These are phyloP conservation scores for Empis livida DNA, from an alignment of 2,888 invertebrate genomes.

Conservation along the genomic window DNA sequence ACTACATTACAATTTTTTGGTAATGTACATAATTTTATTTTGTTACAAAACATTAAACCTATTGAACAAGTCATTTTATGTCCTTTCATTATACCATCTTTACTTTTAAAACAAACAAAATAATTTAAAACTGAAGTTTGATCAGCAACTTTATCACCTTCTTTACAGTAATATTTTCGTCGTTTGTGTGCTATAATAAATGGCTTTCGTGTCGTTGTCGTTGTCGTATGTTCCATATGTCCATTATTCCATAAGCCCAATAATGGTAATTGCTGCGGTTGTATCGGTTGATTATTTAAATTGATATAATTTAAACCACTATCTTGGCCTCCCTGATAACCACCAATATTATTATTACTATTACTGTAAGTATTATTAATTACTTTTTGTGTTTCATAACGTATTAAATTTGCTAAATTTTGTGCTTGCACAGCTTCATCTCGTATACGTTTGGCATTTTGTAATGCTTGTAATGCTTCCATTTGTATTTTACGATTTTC, in stretches of 20 bases:
- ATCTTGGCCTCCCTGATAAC: slow-evolving; percentile 14
- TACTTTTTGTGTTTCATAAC: slow-evolving; percentile 12
- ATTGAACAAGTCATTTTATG: slow-evolving; percentile 38
- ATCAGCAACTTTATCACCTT: slow-evolving; percentile 38
- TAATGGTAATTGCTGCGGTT: too few relatives aligned
- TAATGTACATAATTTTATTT: slow-evolving; percentile 35
- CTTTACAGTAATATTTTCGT: slow-evolving; percentile 33
- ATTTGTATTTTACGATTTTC: slow-evolving; percentile 27
- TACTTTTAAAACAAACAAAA: slow-evolving; percentile 37
- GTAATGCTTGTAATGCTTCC: slow-evolving; percentile 27
- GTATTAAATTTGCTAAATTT: slow-evolving; percentile 24
- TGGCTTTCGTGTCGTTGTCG: slow-evolving; percentile 6
- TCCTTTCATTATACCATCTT: slow-evolving; percentile 32
- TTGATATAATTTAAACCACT: not conserved
- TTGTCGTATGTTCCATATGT: slow-evolving; percentile 8
- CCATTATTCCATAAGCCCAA: not conserved
- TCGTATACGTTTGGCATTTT: slow-evolving; percentile 27
- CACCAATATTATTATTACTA: slow-evolving; percentile 9
- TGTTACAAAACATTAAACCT: slow-evolving; percentile 37
- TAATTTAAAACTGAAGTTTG: slow-evolving; percentile 36
- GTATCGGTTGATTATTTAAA: too few relatives aligned
- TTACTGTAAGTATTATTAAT: slow-evolving; percentile 9
- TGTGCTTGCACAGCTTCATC: slow-evolving; percentile 27
- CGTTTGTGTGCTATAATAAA: slow-evolving; percentile 17
- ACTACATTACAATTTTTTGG: slow-evolving; percentile 25